These are phyloP conservation scores for Sciurus carolinensis DNA, from an alignment of 2,797 vertebrate species.

Conservation along the genomic window DNA sequence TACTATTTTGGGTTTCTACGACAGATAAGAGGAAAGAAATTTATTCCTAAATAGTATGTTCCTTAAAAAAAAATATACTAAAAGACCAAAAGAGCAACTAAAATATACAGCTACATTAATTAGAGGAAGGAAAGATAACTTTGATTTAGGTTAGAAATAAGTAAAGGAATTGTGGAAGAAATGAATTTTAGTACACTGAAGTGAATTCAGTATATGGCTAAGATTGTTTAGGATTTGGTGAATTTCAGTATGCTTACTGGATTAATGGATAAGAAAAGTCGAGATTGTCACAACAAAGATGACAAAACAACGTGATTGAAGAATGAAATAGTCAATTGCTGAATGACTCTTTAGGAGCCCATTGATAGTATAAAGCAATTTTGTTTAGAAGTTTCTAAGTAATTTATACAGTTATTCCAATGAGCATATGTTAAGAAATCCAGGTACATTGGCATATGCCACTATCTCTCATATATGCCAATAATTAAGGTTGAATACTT, in stretches of 20 bases:
- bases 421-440: background rate
- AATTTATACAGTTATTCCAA: background rate
- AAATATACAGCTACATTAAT: background rate
- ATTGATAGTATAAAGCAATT: background rate
- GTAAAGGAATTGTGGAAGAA: background rate
- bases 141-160: background rate
- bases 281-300: background rate
- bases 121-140: background rate
- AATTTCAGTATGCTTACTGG: background rate
- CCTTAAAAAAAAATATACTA: background rate
- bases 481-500: background rate
- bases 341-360: background rate
- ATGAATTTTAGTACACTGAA: background rate
- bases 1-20: background rate
- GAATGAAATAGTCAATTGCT: background rate
- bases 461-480: background rate
- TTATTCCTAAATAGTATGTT: background rate
- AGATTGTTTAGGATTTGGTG: background rate
- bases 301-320: background rate
- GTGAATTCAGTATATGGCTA: background rate
- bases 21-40: background rate
- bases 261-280: background rate
- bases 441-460: background rate
- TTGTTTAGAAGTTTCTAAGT: background rate
- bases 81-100: background rate